Percentiles rank a stretch among this genome's conserved stretches.
These are phyloP conservation scores for Zosterops hypoxanthus DNA, from an alignment of 2,113 vertebrate genomes.

Conservation along the genomic window DNA sequence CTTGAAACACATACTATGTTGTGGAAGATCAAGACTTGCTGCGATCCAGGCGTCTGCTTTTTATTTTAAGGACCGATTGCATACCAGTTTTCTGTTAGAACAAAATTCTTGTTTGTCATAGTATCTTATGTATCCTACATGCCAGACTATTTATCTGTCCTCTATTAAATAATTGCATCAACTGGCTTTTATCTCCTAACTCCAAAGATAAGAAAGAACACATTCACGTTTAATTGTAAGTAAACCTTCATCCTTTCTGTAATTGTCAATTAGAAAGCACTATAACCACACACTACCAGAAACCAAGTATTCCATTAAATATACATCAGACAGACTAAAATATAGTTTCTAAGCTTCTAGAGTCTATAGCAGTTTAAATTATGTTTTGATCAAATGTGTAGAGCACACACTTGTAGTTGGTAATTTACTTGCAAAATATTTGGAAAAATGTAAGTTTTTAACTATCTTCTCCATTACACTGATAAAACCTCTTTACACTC, in stretches of 20 bases:
- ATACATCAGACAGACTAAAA: not conserved
- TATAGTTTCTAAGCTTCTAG: not conserved
- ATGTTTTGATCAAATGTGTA: not conserved
- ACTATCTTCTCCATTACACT: not conserved
- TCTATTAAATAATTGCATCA: not conserved
- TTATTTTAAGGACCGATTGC: not conserved
- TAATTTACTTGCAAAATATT: not conserved
- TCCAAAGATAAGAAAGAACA: not conserved
- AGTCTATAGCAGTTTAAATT: not conserved
- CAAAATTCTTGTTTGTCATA: not conserved
- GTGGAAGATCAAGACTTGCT: not conserved
- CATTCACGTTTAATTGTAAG: not conserved
- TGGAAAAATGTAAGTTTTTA: not conserved
- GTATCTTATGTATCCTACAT: not conserved
- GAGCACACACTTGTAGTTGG: not conserved
- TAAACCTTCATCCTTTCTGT: not conserved
- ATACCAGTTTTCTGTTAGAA: not conserved
- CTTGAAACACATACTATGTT: not conserved
- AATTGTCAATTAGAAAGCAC: not conserved
- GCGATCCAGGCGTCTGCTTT: not conserved
- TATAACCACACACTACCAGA: not conserved
- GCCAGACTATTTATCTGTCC: not conserved
- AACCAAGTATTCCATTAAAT: not conserved
- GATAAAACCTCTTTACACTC: not conserved
- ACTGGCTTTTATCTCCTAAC: not conserved